Base-by-base conservation (phyloP, 1,140 invertebrate species). In the Paraescarpia echinospica region DNA sequence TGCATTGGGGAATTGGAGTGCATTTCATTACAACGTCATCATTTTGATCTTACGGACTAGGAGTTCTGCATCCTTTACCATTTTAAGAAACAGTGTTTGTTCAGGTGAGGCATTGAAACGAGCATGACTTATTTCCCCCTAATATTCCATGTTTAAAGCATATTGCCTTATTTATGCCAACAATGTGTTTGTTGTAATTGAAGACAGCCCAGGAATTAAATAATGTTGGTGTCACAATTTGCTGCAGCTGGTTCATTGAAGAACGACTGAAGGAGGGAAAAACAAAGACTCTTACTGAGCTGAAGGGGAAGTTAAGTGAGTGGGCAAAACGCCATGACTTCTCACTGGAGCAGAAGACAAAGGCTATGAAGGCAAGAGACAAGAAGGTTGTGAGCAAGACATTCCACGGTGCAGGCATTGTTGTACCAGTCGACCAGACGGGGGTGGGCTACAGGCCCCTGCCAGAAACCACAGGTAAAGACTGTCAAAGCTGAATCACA, bases 401-500 rank as follows among this genome's bases (percentile, higher is more conserved):
- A 35, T 98, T 99, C 94, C 98, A 99, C 96, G 97, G 97, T 93
- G 97, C 97, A 93, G 98, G 98, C 1, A 97, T 99, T 95, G 98
- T 99, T 77, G 98, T 99, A 5, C 98, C 98, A 1, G 98, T 97
- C 93, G 97, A 98, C 94, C 97, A 97, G 77, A 96, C 95, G 92
- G 96, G 95, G 89, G 94, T 98, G 12, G 98, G 98, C 1, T 99
- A 98, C 94, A 97, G 98, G 93, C 96, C 97, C 92, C 96, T 98
- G 12, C 97, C 97, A 93, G 97, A 97, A 94, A 97, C 97, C 90
- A 97, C 98, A 96, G 97, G 98, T 97, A 97, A 97, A 41, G 18
- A 77, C 27, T 77, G 95, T 96, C 89, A 41, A 91, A 48, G 91
- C 8, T 90, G 90, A 77, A 77, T 77, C 59, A 51, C 48, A 51